These are phyloP conservation scores for Drosophila saltans DNA, from an alignment of 1,140 invertebrate species.

Conservation along the genomic window DNA sequence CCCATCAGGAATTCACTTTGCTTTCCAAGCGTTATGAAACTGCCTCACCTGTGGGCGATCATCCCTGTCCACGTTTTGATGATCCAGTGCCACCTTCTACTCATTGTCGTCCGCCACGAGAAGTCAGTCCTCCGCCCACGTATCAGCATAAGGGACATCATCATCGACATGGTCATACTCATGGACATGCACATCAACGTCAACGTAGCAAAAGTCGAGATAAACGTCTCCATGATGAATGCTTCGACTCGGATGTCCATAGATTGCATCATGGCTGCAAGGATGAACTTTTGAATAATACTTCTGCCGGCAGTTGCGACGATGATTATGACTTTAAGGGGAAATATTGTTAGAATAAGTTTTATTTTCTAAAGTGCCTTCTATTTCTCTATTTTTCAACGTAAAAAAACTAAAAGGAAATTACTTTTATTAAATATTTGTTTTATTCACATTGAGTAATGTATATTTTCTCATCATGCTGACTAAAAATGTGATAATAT, in stretches of 20 bases:
- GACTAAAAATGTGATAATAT: too few species aligned
- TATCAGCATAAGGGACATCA: constrained; percentile 39
- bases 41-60: constrained; percentile 76
- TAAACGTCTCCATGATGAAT: constrained; percentile 72
- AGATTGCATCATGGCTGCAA: constrained; percentile 73
- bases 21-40: constrained; percentile 85
- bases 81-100: constrained; percentile 71
- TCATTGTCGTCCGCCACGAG: constrained; percentile 74
- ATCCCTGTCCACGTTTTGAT: constrained; percentile 78
- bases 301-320: constrained; percentile 51
- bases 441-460: neutral
- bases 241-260: constrained; percentile 77
- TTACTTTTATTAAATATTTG: neutral
- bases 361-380: neutral
- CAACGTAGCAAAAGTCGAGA: constrained; percentile 74
- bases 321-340: constrained; percentile 72
- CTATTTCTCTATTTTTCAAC: neutral
- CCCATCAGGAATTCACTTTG: constrained; percentile 87
- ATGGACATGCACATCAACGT: constrained; percentile 44
- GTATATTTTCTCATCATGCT: too few species aligned
- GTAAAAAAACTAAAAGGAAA: neutral
- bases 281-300: constrained; percentile 59
- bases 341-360: constrained; percentile 57
- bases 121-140: constrained; percentile 47
- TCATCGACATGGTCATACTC: constrained; percentile 36